Conservation (phyloP, 2,888 invertebrate species). For the Leucophenga montana region DNA sequence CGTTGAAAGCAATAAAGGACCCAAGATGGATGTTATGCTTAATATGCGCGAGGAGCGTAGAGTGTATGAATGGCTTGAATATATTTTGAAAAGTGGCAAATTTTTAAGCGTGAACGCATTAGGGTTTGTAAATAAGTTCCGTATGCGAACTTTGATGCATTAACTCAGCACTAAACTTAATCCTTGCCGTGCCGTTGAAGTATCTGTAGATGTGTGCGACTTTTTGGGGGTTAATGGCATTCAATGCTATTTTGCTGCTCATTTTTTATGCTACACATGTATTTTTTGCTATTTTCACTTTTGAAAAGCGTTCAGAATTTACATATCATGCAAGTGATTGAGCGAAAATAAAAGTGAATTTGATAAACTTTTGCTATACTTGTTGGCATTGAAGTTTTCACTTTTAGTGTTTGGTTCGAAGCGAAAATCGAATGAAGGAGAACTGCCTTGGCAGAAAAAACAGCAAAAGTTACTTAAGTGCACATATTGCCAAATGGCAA, state of each 20-base stretch:
- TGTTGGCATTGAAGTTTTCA: neutral
- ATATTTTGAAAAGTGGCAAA: conserved; percentile 3
- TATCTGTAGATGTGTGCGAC: conserved; percentile 16
- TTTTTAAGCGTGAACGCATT: conserved; percentile 18
- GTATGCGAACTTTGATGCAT: conserved; percentile 21
- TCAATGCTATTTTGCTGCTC: conserved; percentile 6
- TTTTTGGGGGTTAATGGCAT: conserved; percentile 16
- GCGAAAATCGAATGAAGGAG: neutral
- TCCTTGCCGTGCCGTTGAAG: neutral
- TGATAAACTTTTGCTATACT: conserved; percentile 14
- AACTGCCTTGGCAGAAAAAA: neutral
- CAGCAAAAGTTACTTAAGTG: conserved; percentile 20
- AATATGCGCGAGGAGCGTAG: neutral
- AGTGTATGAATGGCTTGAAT: neutral
- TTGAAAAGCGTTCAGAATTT: neutral
- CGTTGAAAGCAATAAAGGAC: conserved; percentile 4
- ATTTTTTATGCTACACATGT: conserved; percentile 24
- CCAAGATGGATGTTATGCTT: neutral
- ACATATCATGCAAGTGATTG: conserved; percentile 1
- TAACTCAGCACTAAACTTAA: conserved; percentile 11
- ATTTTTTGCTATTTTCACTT: neutral
- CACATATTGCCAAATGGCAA: too few relatives aligned
- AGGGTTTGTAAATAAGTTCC: too few relatives aligned
- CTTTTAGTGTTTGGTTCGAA: neutral
- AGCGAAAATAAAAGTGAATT: conserved; percentile 2